phyloP scores from a whole-genome alignment of 2,888 invertebrate genomes.

The Xestia ashworthii region DNA sequence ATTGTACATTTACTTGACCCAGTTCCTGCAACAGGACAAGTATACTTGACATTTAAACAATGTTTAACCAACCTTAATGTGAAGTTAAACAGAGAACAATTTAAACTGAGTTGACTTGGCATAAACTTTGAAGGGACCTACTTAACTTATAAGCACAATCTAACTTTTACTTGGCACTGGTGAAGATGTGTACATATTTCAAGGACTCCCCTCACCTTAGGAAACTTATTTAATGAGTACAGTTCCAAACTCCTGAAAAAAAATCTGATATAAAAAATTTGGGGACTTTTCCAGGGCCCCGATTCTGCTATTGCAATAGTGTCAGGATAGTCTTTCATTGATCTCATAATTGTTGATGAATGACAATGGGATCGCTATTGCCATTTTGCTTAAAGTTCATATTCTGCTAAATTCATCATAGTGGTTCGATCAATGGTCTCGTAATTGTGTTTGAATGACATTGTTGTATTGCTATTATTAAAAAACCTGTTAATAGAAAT shows the following conservation, averaged over 20 bases:
- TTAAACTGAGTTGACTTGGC: background rate
- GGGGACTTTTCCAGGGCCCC: background rate
- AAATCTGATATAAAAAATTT: background rate
- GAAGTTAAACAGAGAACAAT: slow-evolving; percentile 25
- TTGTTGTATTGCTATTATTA: too few relatives aligned
- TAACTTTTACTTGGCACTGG: background rate
- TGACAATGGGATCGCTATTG: too few relatives aligned
- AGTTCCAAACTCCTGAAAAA: background rate
- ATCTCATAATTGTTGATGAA: too few relatives aligned
- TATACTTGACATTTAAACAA: slow-evolving; percentile 20
- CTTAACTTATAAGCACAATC: background rate
- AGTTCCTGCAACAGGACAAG: slow-evolving; percentile 14
- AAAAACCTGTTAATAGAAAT: too few relatives aligned
- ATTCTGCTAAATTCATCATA: too few relatives aligned
- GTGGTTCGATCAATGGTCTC: too few relatives aligned
- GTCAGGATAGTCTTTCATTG: too few relatives aligned
- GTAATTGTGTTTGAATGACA: too few relatives aligned
- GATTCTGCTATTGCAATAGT: too few relatives aligned
- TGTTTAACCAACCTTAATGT: slow-evolving; percentile 7
- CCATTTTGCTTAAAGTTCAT: too few relatives aligned
- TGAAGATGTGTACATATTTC: background rate
- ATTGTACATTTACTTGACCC: slow-evolving; percentile 30
- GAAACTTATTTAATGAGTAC: background rate
- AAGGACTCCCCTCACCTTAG: too few relatives aligned
- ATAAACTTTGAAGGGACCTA: background rate